phyloP scores from a whole-genome alignment of 2,888 invertebrate genomes.

The Platycheirus albimanus region DNA sequence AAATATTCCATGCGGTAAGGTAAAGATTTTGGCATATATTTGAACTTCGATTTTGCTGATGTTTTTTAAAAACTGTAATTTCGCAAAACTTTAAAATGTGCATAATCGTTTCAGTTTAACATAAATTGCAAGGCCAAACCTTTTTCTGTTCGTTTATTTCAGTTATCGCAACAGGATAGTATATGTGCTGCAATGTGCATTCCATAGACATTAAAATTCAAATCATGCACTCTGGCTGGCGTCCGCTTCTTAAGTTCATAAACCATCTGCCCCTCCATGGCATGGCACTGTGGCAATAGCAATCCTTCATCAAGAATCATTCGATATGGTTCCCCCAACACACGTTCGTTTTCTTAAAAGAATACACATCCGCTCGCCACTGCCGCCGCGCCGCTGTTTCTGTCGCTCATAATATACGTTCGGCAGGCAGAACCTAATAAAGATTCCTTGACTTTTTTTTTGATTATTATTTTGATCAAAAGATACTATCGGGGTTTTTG shows the following conservation, averaged over 20 bases:
- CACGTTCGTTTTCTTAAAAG: slow-evolving; percentile 42
- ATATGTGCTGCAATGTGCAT: no score
- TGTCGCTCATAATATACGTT: slow-evolving; percentile 4
- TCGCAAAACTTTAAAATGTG: slow-evolving; percentile 15
- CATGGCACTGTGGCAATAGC: slow-evolving; percentile 27
- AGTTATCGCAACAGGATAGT: slow-evolving; percentile 22
- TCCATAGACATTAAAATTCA: slow-evolving; percentile 60
- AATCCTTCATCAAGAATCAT: slow-evolving; percentile 61
- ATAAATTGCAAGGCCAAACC: slow-evolving; percentile 38
- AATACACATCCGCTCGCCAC: slow-evolving; percentile 14
- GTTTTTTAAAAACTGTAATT: background rate
- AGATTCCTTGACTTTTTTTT: slow-evolving; percentile 32
- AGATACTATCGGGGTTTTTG: slow-evolving; percentile 41
- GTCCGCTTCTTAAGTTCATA: slow-evolving; percentile 67
- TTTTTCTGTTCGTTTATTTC: slow-evolving; percentile 35
- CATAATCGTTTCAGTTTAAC: slow-evolving; percentile 41
- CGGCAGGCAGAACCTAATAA: slow-evolving; percentile 46
- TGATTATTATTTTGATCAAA: slow-evolving; percentile 24
- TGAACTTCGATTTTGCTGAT: no score
- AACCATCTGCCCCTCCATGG: slow-evolving; percentile 52
- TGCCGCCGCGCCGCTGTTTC: no score
- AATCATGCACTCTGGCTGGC: slow-evolving; percentile 59
- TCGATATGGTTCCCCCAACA: slow-evolving; percentile 50
- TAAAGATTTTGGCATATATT: no score
- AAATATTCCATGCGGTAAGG: no score